Conservation (phyloP, 37 sponge, comb jelly and placozoan species). For the Theonella swinhoei region DNA sequence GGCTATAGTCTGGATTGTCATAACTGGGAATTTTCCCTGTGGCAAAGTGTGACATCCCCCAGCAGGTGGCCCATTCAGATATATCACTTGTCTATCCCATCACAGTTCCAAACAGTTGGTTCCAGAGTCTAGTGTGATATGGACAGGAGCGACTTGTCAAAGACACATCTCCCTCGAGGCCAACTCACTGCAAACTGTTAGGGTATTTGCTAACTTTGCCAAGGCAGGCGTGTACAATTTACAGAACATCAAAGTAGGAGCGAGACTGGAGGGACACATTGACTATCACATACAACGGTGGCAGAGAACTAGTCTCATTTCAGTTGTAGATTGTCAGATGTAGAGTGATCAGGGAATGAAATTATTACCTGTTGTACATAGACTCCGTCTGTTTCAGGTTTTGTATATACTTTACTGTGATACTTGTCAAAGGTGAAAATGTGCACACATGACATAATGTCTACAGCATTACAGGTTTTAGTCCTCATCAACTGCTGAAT, state of each 20-base stretch:
- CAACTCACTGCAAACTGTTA: constrained; percentile 25
- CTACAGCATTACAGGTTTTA: too few species aligned
- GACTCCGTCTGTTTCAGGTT: too few species aligned
- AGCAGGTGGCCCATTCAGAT: too few species aligned
- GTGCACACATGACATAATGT: too few species aligned
- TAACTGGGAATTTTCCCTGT: too few species aligned
- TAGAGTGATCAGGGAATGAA: not conserved
- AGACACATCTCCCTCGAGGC: constrained; percentile 13
- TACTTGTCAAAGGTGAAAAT: too few species aligned
- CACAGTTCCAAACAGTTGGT: constrained; percentile 1
- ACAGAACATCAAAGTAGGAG: constrained; percentile 31
- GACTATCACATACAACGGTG: constrained; percentile 30
- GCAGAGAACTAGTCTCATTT: constrained; percentile 58
- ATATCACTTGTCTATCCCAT: not conserved
- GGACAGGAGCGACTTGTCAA: constrained; percentile 44
- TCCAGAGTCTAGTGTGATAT: constrained; percentile 25
- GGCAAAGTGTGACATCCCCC: too few species aligned
- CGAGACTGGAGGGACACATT: not conserved
- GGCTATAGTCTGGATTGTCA: too few species aligned
- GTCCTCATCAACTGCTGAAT: too few species aligned
- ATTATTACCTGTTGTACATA: too few species aligned
- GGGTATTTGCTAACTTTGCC: constrained; percentile 48
- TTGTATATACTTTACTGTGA: too few species aligned
- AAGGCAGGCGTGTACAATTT: constrained; percentile 56
- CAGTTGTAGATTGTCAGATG: constrained; percentile 23